phyloP scores from a whole-genome alignment of 2,797 vertebrate genomes.

The Gallinago nigripennis region DNA sequence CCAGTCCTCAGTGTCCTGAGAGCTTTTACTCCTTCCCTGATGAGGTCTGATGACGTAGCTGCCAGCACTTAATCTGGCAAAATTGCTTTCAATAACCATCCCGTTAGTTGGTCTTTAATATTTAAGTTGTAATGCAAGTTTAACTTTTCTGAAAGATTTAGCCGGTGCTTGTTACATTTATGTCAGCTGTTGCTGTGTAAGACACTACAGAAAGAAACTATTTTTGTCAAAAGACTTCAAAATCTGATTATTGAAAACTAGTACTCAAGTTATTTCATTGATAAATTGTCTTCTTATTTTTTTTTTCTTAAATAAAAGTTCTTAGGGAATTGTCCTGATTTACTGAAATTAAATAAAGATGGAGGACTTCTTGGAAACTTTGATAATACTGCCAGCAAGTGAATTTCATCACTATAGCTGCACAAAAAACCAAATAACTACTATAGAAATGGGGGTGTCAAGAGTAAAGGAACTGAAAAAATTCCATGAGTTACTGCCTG shows the following conservation, averaged over 20 bases:
- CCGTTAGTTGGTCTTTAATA: not conserved
- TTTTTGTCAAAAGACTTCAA: not conserved
- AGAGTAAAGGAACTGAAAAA: not conserved
- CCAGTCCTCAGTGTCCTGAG: not conserved
- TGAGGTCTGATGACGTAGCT: not conserved
- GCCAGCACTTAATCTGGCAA: not conserved
- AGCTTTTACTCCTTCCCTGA: fast-evolving
- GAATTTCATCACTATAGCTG: not conserved
- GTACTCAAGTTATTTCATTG: not conserved
- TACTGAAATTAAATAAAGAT: constrained; percentile 11
- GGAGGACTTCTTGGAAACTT: not conserved
- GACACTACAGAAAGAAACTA: not conserved
- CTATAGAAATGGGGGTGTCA: not conserved
- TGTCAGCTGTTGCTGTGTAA: not conserved
- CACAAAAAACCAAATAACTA: not conserved
- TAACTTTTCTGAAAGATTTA: not conserved
- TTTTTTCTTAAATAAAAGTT: not conserved
- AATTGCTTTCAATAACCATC: not conserved
- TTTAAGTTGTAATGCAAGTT: not conserved
- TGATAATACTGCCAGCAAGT: not conserved
- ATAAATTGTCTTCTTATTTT: not conserved
- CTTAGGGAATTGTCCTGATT: not conserved
- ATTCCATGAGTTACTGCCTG: not conserved
- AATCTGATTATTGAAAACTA: not conserved
- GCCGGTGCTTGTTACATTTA: not conserved